Evolutionary conservation across 1,140 invertebrate species (phyloP), one percentile per base, ranked within the genome.

Genomic region (Archegozetes longisetosus): DNA sequence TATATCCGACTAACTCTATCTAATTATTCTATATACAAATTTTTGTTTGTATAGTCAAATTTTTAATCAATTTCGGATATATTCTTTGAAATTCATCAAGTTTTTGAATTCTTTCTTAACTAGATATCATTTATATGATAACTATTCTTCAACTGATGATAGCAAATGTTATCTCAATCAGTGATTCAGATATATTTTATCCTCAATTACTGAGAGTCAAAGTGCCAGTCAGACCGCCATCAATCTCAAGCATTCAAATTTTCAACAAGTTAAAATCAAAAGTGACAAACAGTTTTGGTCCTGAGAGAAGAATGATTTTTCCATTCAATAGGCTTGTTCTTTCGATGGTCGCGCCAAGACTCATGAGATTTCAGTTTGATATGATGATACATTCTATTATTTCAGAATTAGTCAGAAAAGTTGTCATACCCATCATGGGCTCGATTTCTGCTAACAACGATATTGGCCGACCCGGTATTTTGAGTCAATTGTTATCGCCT

Each of bases 361-460:
- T 62, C 20, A 59, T 62, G 55, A 20, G 56, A 2, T 59, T 46
- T 32, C 61, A 62, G 40, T 54, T 62, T 22, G 61, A 62, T 59
- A 52, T 62, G 57, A 58, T 62, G 56, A 26, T 62, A 13, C 27
- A 48, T 20, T 28, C 61, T 3, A 50, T 62, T 12, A 32, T 62
- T 9, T 32, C 56, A 2, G 61, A 62, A 51, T 29, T 62, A 12
- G 40, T 62, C 26, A 49, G 61, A 1, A 62, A 62, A 48, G 29
- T 62, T 20, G 13, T 62, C 12, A 47, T 60, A 6, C 61, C 61
- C 4, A 24, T 56, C 6, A n/a, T 57, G 22, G 47, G 23, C 12
- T 46, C 46, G 17, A 13, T 20, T 20, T 14, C n/a, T 24, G 24
- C 22, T 58, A n/a, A 14, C 24, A 23, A 27, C 26, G 32, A 49